Conservation (phyloP, 2,888 invertebrate genomes). For the Exephanes ischioxanthus region DNA sequence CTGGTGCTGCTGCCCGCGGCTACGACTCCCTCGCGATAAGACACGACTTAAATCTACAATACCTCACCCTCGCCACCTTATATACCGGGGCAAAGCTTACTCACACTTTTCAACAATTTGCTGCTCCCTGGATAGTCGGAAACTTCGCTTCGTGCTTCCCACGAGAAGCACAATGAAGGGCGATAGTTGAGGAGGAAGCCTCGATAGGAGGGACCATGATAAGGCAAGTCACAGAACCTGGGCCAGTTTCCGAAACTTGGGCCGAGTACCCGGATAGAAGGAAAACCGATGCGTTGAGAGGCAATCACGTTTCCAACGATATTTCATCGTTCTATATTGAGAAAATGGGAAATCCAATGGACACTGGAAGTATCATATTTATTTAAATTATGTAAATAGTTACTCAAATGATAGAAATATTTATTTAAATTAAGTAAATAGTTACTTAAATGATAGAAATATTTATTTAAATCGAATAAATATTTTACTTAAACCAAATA, state of each 20-base stretch:
- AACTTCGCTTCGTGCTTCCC: conserved; percentile 27
- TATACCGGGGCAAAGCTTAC: conserved; percentile 22
- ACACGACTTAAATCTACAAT: conserved; percentile 81
- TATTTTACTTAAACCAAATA: no score
- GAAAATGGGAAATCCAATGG: conserved; percentile 53
- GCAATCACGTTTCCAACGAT: conserved; percentile 56
- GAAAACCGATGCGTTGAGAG: conserved; percentile 9
- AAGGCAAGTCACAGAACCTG: no score
- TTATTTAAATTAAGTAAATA: no score
- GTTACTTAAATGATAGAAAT: no score
- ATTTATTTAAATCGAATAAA: no score
- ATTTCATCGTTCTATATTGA: conserved; percentile 56
- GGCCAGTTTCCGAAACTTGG: no score
- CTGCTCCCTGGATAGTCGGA: conserved; percentile 29
- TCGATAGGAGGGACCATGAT: neutral
- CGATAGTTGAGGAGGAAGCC: neutral
- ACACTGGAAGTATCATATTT: conserved; percentile 6
- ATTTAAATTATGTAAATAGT: no score
- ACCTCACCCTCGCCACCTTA: conserved; percentile 65
- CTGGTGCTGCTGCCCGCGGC: conserved; percentile 71
- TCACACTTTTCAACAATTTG: neutral
- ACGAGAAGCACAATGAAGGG: conserved; percentile 4
- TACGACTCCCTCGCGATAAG: conserved; percentile 79
- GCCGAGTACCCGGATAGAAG: neutral
- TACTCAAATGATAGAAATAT: no score